Conservation (phyloP, 1,140 invertebrate species). For the Heliconius congener region DNA sequence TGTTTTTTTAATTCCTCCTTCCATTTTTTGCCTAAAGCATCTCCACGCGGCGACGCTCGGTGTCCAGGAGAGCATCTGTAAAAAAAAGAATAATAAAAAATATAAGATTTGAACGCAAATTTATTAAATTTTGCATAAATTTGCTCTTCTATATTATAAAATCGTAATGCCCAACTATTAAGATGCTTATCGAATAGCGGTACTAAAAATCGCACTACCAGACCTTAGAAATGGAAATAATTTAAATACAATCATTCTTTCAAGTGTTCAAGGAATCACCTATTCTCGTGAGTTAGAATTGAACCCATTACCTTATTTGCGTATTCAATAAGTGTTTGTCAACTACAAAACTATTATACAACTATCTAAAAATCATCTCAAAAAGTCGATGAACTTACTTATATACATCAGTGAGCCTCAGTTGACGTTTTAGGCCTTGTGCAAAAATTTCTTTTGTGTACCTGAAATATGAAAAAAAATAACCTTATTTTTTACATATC, state of each 20-base stretch:
- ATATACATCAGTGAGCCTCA: slow-evolving; percentile 70
- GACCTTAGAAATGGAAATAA: too few relatives aligned
- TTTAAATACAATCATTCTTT: too few relatives aligned
- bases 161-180: too few relatives aligned
- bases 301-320: too few relatives aligned
- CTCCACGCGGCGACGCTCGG: slow-evolving; percentile 21
- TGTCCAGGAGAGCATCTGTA: slow-evolving; percentile 60
- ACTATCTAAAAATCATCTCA: too few relatives aligned
- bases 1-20: not conserved
- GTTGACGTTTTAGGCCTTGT: slow-evolving; percentile 64
- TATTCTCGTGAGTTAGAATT: too few relatives aligned
- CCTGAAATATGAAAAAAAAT: slow-evolving; percentile 40
- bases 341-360: too few relatives aligned
- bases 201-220: too few relatives aligned
- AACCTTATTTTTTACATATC: too few relatives aligned
- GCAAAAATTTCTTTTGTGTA: slow-evolving; percentile 58
- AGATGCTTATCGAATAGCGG: too few relatives aligned
- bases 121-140: not conserved
- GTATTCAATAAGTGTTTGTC: too few relatives aligned
- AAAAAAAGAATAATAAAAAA: not conserved
- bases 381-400: slow-evolving; percentile 40
- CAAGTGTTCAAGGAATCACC: too few relatives aligned
- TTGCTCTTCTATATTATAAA: not conserved
- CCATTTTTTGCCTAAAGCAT: not conserved
- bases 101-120: not conserved